Evolutionary conservation across 2,797 vertebrate species (phyloP).

Genomic region (Orestias chungarensis): DNA sequence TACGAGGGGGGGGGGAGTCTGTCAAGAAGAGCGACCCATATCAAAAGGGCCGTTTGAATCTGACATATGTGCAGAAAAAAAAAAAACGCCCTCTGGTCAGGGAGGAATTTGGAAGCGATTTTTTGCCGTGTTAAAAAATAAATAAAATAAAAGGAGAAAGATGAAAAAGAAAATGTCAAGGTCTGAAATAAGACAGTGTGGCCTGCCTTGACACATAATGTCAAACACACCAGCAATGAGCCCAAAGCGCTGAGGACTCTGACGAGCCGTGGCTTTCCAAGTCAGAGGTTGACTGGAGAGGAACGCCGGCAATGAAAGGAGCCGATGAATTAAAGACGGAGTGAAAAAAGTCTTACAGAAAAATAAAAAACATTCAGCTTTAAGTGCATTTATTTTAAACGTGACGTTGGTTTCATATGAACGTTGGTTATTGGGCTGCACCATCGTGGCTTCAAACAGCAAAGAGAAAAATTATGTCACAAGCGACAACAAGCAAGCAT

Average conservation of each 20-base stretch:
- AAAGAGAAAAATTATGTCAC: too few species aligned
- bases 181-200: slow-evolving; percentile 52
- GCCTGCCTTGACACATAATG: slow-evolving; percentile 54
- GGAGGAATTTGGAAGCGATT: slow-evolving; percentile 53
- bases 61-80: slow-evolving; percentile 45
- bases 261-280: slow-evolving; percentile 32
- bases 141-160: not conserved
- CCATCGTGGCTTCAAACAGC: too few species aligned
- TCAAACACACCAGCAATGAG: slow-evolving; percentile 55
- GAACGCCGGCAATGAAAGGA: slow-evolving; percentile 28
- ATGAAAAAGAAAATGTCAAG: slow-evolving; percentile 37
- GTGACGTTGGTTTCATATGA: not conserved
- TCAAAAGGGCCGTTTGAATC: slow-evolving; percentile 44
- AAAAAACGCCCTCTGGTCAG: slow-evolving; percentile 46
- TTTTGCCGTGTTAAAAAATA: not conserved
- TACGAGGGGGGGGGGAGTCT: slow-evolving; percentile 8
- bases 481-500: too few species aligned
- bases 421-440: not conserved
- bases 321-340: slow-evolving; percentile 22
- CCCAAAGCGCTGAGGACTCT: slow-evolving; percentile 25
- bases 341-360: slow-evolving; percentile 2
- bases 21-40: slow-evolving; percentile 34
- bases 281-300: slow-evolving; percentile 1
- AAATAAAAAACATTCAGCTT: not conserved
- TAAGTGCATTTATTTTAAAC: not conserved